Evolutionary conservation across 2,113 vertebrate species (phyloP), one percentile per base, ranked within the genome.

Genomic region (Myotis yumanensis): DNA sequence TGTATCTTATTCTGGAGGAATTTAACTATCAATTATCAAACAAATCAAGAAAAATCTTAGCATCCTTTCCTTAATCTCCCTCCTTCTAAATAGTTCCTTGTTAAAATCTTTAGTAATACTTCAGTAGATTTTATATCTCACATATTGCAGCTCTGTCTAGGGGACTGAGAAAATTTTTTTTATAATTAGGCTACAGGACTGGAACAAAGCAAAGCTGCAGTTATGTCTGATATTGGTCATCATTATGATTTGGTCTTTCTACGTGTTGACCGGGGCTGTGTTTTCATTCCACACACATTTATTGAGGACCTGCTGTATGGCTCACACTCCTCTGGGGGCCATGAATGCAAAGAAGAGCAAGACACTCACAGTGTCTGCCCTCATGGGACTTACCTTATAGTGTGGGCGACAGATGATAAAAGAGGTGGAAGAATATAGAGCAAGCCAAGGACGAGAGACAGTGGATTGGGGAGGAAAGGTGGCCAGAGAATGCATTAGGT

Each of bases 1-100:
- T 7, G 95, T 93, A 86, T 95, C 92, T 79, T 86, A 46, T 11
- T 87, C 62, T 68, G 77, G 79, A 94, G 89, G 43, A 76, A 59
- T 89, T 81, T 93, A 40, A 64, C 95, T 43, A 92, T 86, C 79
- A 0, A 0, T 90, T 97, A 97, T 89, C 77, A 93, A 95, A 95
- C 5, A 43, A 79, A 93, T 92, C 84, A 64, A 86, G 86, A 81
- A 64, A 90, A 25, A 80, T 75, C 90, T 59, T 97, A 69, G 83
- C 17, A 0, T 57, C 90, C 59, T 11, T 90, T 89, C 11, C 15
- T 57, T 64, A 46, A 59, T 94, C 68, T 83, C 16, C 52, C 35
- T 51, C 18, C 52, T 85, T 81, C 71, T 68, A 77, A 35, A n/a
- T 3, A 59, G 30, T 7, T 64, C 81, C 35, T 90, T 3, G 0